Evolutionary conservation across 1,140 invertebrate species (phyloP), one percentile per base, ranked within the genome.

Genomic region (Apocrypta bakeri): DNA sequence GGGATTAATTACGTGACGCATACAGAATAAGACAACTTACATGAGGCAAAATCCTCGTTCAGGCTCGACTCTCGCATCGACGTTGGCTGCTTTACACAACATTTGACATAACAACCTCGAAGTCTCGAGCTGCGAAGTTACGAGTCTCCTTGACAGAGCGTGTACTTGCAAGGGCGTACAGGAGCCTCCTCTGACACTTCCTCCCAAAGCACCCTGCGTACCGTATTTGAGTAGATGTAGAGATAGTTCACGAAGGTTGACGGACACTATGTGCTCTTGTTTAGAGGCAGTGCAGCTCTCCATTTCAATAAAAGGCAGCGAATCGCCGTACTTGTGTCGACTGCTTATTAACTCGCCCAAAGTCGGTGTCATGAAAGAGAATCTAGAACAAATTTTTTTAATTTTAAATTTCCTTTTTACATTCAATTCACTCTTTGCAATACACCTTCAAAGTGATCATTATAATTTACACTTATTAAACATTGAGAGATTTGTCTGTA

Each of bases 201-300:
- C 87, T 85, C 86, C 91, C 85, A 90, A 90, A 86, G 84, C 92
- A 37, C 92, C 90, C 88, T 90, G 85, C 85, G 93, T 88, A 87
- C 94, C 73, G 88, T 95, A 93, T 87, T 96, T 96, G 75, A 97
- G 92, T 81, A 97, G 90, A 91, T 97, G 96, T 90, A 97, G 95
- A 85, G 96, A 97, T 73, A 97, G 90, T 88, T 97, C 96, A 0
- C 96, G 93, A 31, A 97, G 92, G 91, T 97, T 97, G 93, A 97
- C 96, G 1, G 96, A 96, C 4, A 97, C 96, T 48, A 97, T 94
- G 89, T 97, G 96, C 85, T 97, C 96, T 87, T 97, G 96, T 86
- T 96, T 96, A 84, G 96, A 97, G 14, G 96, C 96, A 6, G 96
- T 97, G 86, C 96, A 97, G 33, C 94, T 96, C 90, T 97, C 96